These are phyloP conservation scores for Coleophora deauratella DNA, from an alignment of 2,888 invertebrate species.

Conservation along the genomic window DNA sequence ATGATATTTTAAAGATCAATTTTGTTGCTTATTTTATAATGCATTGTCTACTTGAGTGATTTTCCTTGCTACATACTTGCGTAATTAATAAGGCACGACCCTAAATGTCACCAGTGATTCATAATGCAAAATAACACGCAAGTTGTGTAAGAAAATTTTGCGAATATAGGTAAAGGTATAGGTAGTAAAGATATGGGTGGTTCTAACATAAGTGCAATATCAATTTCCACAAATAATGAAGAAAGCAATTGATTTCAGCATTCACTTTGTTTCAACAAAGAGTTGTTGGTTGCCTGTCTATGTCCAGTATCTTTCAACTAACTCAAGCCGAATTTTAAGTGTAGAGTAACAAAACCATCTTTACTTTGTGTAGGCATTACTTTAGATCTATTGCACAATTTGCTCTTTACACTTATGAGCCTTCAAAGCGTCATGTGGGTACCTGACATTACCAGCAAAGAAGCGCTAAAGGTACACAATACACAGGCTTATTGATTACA, in stretches of 20 bases:
- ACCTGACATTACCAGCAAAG: conserved; percentile 33
- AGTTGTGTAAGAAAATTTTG: no score
- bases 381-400: conserved; percentile 20
- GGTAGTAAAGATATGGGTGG: no score
- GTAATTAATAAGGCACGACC: conserved; percentile 30
- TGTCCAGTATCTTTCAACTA: no score
- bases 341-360: no score
- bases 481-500: conserved; percentile 49
- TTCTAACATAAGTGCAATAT: no score
- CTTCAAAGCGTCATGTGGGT: conserved; percentile 36
- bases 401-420: conserved; percentile 15
- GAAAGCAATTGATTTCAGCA: no score
- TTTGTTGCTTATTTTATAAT: conserved; percentile 28
- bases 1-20: conserved; percentile 22
- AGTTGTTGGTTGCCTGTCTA: neutral
- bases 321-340: neutral
- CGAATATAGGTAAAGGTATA: no score
- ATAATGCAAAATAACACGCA: conserved; percentile 21
- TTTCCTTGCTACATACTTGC: conserved; percentile 11
- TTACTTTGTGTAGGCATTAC: no score
- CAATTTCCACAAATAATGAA: no score
- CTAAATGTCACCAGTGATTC: conserved; percentile 32
- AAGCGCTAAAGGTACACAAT: conserved; percentile 31
- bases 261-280: neutral
- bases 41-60: conserved; percentile 23